phyloP scores from a whole-genome alignment of 2,113 vertebrate genomes.

The Seriola rivoliana region DNA sequence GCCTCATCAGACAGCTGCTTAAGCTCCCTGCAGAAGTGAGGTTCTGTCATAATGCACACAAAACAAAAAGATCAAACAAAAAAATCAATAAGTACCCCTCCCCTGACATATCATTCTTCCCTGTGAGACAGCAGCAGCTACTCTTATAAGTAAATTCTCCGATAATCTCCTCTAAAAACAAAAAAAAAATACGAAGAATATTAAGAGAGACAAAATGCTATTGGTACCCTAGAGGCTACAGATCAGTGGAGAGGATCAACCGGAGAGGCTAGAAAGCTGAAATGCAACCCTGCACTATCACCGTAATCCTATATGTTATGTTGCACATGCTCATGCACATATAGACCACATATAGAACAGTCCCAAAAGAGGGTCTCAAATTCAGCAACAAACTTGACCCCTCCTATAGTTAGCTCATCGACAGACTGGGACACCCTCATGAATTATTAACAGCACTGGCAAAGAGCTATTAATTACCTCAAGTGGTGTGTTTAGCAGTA shows the following conservation, averaged over 20 bases:
- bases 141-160: background rate
- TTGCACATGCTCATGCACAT: background rate
- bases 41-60: constrained; percentile 40
- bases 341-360: constrained; percentile 12
- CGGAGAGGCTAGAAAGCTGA: constrained; percentile 1
- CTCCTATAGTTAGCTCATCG: background rate
- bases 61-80: constrained; percentile 51
- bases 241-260: background rate
- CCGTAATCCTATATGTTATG: constrained; percentile 27
- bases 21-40: constrained; percentile 17
- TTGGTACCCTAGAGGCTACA: background rate
- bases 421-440: constrained; percentile 48
- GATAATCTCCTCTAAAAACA: constrained; percentile 3
- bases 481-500: constrained; percentile 37
- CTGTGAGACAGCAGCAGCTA: background rate
- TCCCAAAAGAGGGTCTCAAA: constrained; percentile 12
- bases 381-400: constrained; percentile 21
- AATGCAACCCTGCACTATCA: background rate
- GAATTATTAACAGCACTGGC: constrained; percentile 62
- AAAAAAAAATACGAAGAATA: background rate
- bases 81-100: constrained; percentile 52
- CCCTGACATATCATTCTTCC: constrained; percentile 25
- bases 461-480: constrained; percentile 61
- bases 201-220: constrained; percentile 1
- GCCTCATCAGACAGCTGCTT: constrained; percentile 50